A percentile compares a stretch with the other conserved stretches of the same genome.
These are phyloP conservation scores for Procavia capensis DNA, from an alignment of 2,113 vertebrate species.

Conservation along the genomic window DNA sequence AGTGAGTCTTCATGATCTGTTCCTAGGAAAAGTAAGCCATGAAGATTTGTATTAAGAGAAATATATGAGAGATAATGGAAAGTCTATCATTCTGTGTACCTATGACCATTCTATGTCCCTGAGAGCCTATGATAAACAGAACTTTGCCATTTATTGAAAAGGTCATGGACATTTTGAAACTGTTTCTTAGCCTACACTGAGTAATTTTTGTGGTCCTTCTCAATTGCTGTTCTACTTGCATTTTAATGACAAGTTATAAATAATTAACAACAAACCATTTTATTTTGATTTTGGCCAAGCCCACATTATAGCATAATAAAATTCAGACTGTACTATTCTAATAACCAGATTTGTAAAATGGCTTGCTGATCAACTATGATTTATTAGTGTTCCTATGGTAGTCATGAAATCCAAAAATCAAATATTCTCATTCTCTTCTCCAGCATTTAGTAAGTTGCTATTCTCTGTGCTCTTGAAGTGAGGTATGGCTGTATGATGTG, in stretches of 20 bases:
- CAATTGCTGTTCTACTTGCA: not conserved
- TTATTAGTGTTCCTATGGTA: not conserved
- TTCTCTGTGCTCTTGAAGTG: not conserved
- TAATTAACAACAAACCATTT: not conserved
- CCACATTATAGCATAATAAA: not conserved
- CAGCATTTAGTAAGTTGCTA: not conserved
- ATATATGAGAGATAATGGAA: not conserved
- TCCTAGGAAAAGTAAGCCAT: not conserved
- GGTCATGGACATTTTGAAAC: not conserved
- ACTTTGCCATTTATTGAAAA: not conserved
- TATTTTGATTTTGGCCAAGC: not conserved
- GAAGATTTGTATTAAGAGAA: not conserved
- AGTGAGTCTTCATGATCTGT: not conserved
- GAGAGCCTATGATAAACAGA: not conserved
- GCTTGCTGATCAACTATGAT: not conserved
- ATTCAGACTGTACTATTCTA: not conserved
- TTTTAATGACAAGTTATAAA: not conserved
- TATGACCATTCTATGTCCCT: not conserved
- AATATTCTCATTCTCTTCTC: not conserved
- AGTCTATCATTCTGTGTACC: not conserved
- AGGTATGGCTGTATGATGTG: not conserved
- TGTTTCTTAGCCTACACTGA: not conserved
- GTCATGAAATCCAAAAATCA: not conserved
- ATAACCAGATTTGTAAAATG: not conserved
- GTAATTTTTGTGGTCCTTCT: not conserved